These are phyloP conservation scores for Gnathonemus longibarbis DNA, from an alignment of 2,113 vertebrate species.

Conservation along the genomic window DNA sequence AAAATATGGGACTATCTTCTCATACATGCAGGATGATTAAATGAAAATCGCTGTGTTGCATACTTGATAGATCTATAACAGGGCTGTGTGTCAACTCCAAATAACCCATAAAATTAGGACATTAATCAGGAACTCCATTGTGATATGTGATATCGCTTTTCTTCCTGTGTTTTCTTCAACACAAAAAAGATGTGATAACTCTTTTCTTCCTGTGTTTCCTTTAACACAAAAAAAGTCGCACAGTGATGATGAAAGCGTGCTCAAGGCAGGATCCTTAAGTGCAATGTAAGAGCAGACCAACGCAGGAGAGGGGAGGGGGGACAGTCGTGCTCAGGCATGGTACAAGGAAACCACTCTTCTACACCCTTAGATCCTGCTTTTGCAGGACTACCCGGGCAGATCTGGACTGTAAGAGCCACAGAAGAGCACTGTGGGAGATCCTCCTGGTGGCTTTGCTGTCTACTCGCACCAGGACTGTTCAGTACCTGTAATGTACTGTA, in stretches of 20 bases:
- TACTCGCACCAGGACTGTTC: conserved; percentile 22
- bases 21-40: neutral
- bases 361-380: neutral
- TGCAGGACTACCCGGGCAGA: neutral
- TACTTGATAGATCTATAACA: neutral
- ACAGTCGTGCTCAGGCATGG: neutral
- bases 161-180: neutral
- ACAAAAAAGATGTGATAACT: no score
- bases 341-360: neutral
- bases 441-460: conserved; percentile 29
- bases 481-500: conserved; percentile 60
- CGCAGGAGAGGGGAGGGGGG: neutral
- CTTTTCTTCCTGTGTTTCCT: neutral
- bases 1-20: neutral
- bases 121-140: neutral
- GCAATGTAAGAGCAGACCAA: neutral
- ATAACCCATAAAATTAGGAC: neutral
- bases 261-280: neutral
- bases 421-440: neutral
- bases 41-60: neutral
- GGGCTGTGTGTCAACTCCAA: neutral
- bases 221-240: neutral
- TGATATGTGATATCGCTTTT: neutral
- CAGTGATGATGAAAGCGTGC: neutral
- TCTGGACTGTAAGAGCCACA: neutral